Conservation (phyloP, 30 jellyfish, hydroid and myxozoan species). For the Cassiopea xamachana region DNA sequence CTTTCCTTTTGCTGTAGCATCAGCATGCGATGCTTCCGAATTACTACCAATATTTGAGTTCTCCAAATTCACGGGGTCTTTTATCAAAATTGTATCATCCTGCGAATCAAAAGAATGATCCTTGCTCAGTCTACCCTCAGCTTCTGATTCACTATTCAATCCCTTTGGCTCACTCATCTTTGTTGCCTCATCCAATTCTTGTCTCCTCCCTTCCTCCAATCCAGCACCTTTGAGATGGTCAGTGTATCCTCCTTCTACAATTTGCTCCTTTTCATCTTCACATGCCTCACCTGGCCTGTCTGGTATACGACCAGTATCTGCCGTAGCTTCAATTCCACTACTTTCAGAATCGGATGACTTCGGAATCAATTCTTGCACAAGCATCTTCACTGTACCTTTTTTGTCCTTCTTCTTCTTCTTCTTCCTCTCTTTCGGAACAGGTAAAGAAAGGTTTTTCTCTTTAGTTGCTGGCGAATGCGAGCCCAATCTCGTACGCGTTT, state of each 20-base stretch:
- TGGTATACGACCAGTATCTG: neutral
- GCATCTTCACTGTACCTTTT: slow-evolving; percentile 46
- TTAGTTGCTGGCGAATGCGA: slow-evolving; percentile 11
- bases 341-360: slow-evolving; percentile 41
- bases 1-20: slow-evolving; percentile 31
- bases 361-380: slow-evolving; percentile 41
- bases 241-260: neutral
- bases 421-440: slow-evolving; percentile 89
- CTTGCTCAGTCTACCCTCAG: slow-evolving; percentile 9
- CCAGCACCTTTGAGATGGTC: neutral
- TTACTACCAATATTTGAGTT: slow-evolving; percentile 9
- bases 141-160: neutral
- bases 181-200: neutral
- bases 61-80: neutral
- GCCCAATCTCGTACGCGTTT: slow-evolving; percentile 25
- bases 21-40: slow-evolving; percentile 52
- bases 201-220: neutral
- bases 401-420: slow-evolving; percentile 82
- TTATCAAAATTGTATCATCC: neutral
- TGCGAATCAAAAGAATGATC: slow-evolving; percentile 4
- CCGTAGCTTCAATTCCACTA: slow-evolving; percentile 17
- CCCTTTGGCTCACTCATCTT: neutral
- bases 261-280: neutral
- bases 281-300: slow-evolving; percentile 1
- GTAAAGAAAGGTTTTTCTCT: slow-evolving; percentile 40